A percentile compares a stretch with the other conserved stretches of the same genome.
Evolutionary conservation across 2,113 vertebrate species (phyloP).

Genomic region (Indicator indicator): DNA sequence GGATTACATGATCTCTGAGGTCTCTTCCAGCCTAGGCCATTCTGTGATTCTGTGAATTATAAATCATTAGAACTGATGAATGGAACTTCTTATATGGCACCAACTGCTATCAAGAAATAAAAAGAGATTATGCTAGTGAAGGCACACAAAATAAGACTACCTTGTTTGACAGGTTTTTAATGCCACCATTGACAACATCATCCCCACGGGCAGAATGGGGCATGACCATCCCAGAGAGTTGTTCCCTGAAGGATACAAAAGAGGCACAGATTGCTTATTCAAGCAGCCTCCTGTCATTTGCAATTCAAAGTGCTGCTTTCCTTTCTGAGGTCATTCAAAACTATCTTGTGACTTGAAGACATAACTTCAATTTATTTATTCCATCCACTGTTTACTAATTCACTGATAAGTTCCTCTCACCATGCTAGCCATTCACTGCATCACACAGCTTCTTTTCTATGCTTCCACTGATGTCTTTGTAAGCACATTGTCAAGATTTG

Average conservation of each 20-base stretch:
- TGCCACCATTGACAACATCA: neutral
- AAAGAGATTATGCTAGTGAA: neutral
- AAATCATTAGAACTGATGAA: neutral
- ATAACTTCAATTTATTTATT: neutral
- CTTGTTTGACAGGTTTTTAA: neutral
- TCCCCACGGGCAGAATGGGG: neutral
- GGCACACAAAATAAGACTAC: neutral
- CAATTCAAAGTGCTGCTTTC: neutral
- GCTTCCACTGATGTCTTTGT: neutral
- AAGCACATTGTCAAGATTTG: neutral
- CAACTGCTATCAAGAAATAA: neutral
- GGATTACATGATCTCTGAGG: no score
- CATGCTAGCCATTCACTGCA: neutral
- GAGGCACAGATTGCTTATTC: neutral
- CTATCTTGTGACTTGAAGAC: neutral
- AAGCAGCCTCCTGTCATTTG: neutral
- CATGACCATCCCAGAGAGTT: neutral
- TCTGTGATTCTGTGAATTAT: neutral
- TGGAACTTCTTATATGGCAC: neutral
- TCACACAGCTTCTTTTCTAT: neutral
- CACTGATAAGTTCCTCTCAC: neutral
- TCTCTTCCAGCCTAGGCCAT: no score
- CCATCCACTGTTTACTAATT: neutral
- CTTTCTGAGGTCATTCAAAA: neutral
- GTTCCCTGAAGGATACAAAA: neutral